Conservation (phyloP, 1,140 invertebrate species). For the Pteromalus puparum region DNA sequence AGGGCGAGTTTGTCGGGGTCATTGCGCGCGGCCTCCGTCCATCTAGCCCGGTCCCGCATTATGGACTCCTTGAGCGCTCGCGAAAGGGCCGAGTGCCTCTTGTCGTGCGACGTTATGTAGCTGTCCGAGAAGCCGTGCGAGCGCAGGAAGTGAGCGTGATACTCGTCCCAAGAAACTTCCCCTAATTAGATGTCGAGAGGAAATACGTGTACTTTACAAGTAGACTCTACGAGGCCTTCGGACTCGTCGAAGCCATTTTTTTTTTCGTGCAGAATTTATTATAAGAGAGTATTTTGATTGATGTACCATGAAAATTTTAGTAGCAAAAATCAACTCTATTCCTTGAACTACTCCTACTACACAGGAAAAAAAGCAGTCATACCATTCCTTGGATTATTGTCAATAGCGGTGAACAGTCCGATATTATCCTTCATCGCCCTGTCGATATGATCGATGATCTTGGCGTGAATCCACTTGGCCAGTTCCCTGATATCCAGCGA, state of each 20-base stretch:
- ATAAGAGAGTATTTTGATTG: no score
- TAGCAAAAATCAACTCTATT: not conserved
- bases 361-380: conserved; percentile 26
- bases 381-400: conserved; percentile 85
- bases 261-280: not conserved
- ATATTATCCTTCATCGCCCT: conserved; percentile 84
- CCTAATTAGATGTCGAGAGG: conserved; percentile 72
- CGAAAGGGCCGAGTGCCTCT: conserved; percentile 77
- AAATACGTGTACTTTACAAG: conserved; percentile 39
- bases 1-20: conserved; percentile 84
- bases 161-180: conserved; percentile 88
- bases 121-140: conserved; percentile 80
- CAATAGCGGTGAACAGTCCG: conserved; percentile 83
- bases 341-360: not conserved
- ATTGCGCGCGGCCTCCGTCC: conserved; percentile 85
- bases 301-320: no score
- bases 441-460: conserved; percentile 86
- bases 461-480: conserved; percentile 82
- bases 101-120: conserved; percentile 81
- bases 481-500: conserved; percentile 81
- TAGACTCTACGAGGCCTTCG: not conserved
- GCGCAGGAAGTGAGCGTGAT: conserved; percentile 84
- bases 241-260: not conserved
- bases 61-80: conserved; percentile 75
- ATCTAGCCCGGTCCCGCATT: conserved; percentile 85